These are phyloP conservation scores for Pristiophorus japonicus DNA, from an alignment of 2,113 vertebrate species.

Conservation along the genomic window DNA sequence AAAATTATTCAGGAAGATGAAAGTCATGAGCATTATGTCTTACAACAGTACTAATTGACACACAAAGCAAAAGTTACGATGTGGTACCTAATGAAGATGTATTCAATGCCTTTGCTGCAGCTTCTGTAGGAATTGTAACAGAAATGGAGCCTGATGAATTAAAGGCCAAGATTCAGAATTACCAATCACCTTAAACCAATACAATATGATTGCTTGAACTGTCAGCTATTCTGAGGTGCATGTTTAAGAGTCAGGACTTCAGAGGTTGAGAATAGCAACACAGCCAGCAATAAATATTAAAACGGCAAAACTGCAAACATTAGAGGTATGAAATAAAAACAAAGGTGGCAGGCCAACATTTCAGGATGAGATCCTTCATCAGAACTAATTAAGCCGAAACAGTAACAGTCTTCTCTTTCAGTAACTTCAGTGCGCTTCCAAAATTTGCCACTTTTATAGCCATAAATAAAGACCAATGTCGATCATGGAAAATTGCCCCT, in stretches of 20 bases:
- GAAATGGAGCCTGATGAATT: neutral
- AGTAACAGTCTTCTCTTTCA: neutral
- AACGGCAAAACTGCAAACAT: neutral
- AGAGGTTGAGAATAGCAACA: neutral
- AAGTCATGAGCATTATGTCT: neutral
- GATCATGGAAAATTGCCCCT: neutral
- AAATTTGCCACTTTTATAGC: neutral
- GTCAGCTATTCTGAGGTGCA: no score
- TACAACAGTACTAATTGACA: neutral
- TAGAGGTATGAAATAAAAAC: neutral
- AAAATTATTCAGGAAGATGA: neutral
- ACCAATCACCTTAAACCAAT: neutral
- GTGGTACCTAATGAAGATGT: neutral
- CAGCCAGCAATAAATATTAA: neutral
- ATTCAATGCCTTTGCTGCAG: neutral
- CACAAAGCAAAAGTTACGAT: neutral
- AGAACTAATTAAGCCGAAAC: neutral
- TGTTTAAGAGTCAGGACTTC: neutral
- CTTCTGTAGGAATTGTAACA: neutral
- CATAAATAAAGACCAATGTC: neutral
- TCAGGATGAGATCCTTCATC: neutral
- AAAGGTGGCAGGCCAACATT: neutral
- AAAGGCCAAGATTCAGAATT: neutral
- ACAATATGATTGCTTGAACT: neutral
- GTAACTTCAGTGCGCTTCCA: neutral